Percentiles rank a stretch among this genome's conserved stretches.
phyloP scores from a whole-genome alignment of 2,113 vertebrate species.

The Istiophorus platypterus region DNA sequence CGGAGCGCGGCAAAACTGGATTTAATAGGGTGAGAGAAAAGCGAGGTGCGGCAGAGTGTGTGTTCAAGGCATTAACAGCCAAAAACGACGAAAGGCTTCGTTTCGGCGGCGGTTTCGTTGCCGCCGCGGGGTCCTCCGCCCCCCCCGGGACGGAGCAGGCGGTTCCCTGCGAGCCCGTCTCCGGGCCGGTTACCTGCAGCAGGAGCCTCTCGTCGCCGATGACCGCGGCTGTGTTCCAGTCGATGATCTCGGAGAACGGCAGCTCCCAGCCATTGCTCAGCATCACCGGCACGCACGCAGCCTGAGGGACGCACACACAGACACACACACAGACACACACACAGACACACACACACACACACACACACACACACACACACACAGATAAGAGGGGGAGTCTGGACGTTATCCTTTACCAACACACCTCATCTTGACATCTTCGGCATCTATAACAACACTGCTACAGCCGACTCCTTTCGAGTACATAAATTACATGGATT shows the following conservation, averaged over 20 bases:
- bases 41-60: neutral
- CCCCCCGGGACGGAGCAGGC: constrained; percentile 6
- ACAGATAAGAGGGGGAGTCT: constrained; percentile 18
- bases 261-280: constrained; percentile 88
- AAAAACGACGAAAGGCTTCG: neutral
- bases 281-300: constrained; percentile 85
- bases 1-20: neutral
- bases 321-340: constrained; percentile 36
- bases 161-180: neutral
- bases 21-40: neutral
- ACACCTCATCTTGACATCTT: too few species aligned
- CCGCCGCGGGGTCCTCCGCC: too few species aligned
- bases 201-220: constrained; percentile 86
- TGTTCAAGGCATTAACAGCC: constrained; percentile 2
- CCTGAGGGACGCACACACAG: constrained; percentile 63
- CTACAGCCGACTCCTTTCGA: too few species aligned
- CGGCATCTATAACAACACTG: too few species aligned
- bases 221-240: constrained; percentile 86
- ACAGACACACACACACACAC: constrained; percentile 20
- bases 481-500: too few species aligned
- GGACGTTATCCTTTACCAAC: constrained; percentile 24
- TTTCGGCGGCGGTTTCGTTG: too few species aligned
- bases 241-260: constrained; percentile 86
- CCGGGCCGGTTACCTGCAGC: constrained; percentile 79
- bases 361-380: constrained; percentile 55